phyloP scores from a whole-genome alignment of 2,888 invertebrate genomes.

The Mechanitis messenoides region DNA sequence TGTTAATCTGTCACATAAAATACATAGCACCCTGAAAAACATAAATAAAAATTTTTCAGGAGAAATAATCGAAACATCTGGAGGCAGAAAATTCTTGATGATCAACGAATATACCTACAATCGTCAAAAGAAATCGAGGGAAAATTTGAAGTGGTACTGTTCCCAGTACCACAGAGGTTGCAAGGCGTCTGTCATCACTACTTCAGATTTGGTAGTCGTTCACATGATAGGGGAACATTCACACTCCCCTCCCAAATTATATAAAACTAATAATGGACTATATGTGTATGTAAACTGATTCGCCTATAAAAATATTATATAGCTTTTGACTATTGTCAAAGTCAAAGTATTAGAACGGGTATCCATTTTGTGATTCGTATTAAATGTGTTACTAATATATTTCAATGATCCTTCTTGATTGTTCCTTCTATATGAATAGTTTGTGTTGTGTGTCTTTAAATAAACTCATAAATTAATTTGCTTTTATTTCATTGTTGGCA shows the following conservation, averaged over 20 bases:
- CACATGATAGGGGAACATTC: slow-evolving; percentile 25
- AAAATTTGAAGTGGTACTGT: slow-evolving; percentile 34
- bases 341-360: too few relatives aligned
- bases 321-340: too few relatives aligned
- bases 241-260: slow-evolving; percentile 24
- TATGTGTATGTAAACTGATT: slow-evolving; percentile 13
- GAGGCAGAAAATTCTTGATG: slow-evolving; percentile 17
- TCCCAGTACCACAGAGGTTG: slow-evolving; percentile 36
- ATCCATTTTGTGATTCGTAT: too few relatives aligned
- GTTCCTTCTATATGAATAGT: too few relatives aligned
- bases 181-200: slow-evolving; percentile 29
- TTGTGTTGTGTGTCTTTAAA: too few relatives aligned
- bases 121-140: slow-evolving; percentile 15
- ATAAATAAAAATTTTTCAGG: slow-evolving; percentile 16
- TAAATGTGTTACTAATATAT: too few relatives aligned
- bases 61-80: slow-evolving; percentile 14
- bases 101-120: slow-evolving; percentile 22
- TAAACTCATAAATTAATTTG: too few relatives aligned
- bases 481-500: too few relatives aligned
- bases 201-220: slow-evolving; percentile 15
- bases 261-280: slow-evolving; percentile 9
- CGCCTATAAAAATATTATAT: too few relatives aligned
- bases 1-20: too few relatives aligned
- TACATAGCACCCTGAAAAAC: not conserved
- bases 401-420: too few relatives aligned